These are phyloP conservation scores for Tridacna gigas DNA, from an alignment of 2,888 invertebrate species.

Conservation along the genomic window DNA sequence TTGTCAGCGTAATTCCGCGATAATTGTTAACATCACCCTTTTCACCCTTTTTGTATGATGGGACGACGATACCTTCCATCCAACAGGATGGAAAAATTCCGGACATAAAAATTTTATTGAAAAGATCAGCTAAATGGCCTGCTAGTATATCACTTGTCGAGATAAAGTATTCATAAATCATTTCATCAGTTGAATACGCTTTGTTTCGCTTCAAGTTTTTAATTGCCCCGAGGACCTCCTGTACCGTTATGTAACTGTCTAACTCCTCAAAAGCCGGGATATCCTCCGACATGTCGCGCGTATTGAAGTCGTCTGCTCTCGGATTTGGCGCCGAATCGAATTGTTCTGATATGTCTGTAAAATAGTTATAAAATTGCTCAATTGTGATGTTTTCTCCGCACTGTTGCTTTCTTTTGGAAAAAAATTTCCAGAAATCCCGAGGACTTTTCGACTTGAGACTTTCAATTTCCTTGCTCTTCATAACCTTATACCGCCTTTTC, in stretches of 20 bases:
- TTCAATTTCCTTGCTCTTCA: too few species aligned
- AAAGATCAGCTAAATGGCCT: constrained; percentile 15
- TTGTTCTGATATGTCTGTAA: neutral
- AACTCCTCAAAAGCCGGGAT: neutral
- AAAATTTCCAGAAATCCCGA: constrained; percentile 23
- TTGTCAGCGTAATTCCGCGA: constrained; percentile 46
- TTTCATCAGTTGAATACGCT: constrained; percentile 5
- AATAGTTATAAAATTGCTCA: constrained; percentile 3
- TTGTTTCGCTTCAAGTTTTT: neutral
- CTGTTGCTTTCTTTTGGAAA: neutral
- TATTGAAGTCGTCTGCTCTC: neutral
- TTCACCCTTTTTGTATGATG: constrained; percentile 23
- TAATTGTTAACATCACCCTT: constrained; percentile 39
- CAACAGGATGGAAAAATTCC: constrained; percentile 22
- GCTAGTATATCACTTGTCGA: neutral
- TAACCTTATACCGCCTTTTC: too few species aligned
- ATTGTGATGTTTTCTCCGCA: neutral
- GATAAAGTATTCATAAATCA: constrained; percentile 2
- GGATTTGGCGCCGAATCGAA: neutral
- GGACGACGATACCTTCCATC: constrained; percentile 37
- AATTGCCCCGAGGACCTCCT: neutral
- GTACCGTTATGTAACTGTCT: neutral
- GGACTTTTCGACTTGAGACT: too few species aligned
- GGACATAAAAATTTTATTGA: constrained; percentile 34
- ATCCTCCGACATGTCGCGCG: neutral